phyloP scores from a whole-genome alignment of 2,797 vertebrate species.

The Rhinogobio ventralis region DNA sequence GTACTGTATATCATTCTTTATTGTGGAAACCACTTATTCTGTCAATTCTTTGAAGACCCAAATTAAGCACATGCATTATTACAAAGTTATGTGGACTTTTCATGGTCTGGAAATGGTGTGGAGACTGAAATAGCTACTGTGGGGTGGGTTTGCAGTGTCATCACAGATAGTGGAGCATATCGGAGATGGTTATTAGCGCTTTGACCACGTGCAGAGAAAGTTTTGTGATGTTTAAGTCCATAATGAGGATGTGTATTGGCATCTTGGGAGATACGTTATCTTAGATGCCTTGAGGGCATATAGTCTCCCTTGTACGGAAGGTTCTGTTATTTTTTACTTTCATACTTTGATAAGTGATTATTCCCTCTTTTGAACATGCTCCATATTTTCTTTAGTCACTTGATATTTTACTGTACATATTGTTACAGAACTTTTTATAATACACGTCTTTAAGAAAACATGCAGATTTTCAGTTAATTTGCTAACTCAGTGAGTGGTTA shows the following conservation, averaged over 20 bases:
- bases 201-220: background rate
- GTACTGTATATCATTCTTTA: background rate
- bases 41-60: background rate
- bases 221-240: slow-evolving; percentile 16
- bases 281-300: background rate
- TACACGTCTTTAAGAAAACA: background rate
- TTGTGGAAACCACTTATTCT: background rate
- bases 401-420: background rate
- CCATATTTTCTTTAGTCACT: background rate
- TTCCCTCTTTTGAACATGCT: background rate
- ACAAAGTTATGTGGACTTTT: slow-evolving; percentile 3
- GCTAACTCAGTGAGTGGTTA: background rate
- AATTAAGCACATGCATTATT: background rate
- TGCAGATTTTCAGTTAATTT: slow-evolving; percentile 13
- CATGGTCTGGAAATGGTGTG: background rate
- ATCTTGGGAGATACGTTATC: background rate
- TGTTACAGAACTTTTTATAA: background rate
- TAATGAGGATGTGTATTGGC: slow-evolving; percentile 24
- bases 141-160: background rate
- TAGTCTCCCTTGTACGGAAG: background rate
- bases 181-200: background rate
- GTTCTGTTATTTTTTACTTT: background rate
- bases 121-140: slow-evolving; percentile 17
- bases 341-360: slow-evolving; percentile 1
- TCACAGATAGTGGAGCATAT: slow-evolving; percentile 14